Evolutionary conservation across 2,797 vertebrate species (phyloP).

Genomic region (Artibeus jamaicensis): DNA sequence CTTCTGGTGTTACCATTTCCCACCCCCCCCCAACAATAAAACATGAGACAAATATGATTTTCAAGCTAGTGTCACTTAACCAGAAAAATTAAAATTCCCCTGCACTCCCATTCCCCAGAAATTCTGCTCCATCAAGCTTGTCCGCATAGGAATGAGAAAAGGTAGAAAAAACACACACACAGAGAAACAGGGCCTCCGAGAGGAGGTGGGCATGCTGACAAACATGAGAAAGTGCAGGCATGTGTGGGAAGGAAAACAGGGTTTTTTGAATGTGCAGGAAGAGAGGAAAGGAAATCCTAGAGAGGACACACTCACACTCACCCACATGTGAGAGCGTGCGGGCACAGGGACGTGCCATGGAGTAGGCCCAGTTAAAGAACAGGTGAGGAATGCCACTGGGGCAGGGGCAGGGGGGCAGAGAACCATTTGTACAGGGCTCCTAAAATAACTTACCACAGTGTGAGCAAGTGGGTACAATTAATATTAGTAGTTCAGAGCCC

Average conservation of each 20-base stretch:
- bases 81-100: slow-evolving; percentile 52
- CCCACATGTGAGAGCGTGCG: not conserved
- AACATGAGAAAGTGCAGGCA: slow-evolving; percentile 41
- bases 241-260: slow-evolving; percentile 56
- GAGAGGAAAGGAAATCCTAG: slow-evolving; percentile 66
- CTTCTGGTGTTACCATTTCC: not conserved
- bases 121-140: not conserved
- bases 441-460: not conserved
- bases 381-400: not conserved
- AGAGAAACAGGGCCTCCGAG: not conserved
- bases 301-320: slow-evolving; percentile 30
- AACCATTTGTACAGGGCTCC: not conserved
- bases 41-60: slow-evolving; percentile 41
- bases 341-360: not conserved
- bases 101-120: not conserved
- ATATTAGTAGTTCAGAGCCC: not conserved
- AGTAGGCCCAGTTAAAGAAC: not conserved
- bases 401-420: not conserved
- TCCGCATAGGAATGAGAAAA: not conserved
- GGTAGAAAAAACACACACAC: not conserved
- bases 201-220: slow-evolving; percentile 34
- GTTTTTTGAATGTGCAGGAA: slow-evolving; percentile 63
- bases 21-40: not conserved
- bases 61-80: slow-evolving; percentile 38
- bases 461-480: not conserved